Percentiles rank a stretch among this genome's conserved stretches.
Evolutionary conservation across 1,140 invertebrate genomes (phyloP).

Genomic region (Drosophila pseudoobscura): DNA sequence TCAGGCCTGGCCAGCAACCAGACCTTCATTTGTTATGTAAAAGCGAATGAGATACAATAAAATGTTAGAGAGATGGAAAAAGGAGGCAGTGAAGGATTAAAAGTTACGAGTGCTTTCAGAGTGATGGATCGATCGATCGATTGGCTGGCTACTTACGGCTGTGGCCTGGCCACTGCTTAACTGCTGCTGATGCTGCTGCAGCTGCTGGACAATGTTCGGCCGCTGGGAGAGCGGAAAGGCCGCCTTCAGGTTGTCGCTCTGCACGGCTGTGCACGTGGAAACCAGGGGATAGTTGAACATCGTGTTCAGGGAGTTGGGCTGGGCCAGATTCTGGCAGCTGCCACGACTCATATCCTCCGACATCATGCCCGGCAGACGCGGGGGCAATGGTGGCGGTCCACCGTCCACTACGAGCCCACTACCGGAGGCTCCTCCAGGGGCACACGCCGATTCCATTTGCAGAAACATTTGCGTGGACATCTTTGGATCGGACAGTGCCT

Average conservation of each 20-base stretch:
- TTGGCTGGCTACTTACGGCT: slow-evolving; percentile 64
- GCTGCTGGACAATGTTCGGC: slow-evolving; percentile 85
- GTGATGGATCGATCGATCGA: slow-evolving; percentile 2
- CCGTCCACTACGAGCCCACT: slow-evolving; percentile 53
- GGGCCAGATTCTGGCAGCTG: slow-evolving; percentile 72
- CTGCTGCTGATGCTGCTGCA: slow-evolving; percentile 81
- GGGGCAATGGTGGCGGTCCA: slow-evolving; percentile 79
- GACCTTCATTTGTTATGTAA: too few species aligned
- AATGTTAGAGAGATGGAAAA: slow-evolving; percentile 18
- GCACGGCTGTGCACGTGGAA: slow-evolving; percentile 77
- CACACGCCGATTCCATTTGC: slow-evolving; percentile 76
- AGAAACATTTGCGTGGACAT: slow-evolving; percentile 83
- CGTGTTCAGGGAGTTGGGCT: slow-evolving; percentile 82
- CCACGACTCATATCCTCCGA: slow-evolving; percentile 70
- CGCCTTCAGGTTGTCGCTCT: slow-evolving; percentile 77
- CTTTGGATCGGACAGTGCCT: slow-evolving; percentile 83
- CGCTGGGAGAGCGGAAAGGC: slow-evolving; percentile 84
- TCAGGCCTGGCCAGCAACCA: too few species aligned
- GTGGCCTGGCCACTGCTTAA: slow-evolving; percentile 54
- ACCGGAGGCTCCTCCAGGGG: slow-evolving; percentile 16
- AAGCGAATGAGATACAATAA: too few species aligned
- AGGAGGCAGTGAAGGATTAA: slow-evolving; percentile 12
- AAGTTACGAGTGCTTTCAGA: neutral
- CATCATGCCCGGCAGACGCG: slow-evolving; percentile 76
- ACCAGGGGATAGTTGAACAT: slow-evolving; percentile 83